A percentile compares a stretch with the other conserved stretches of the same genome.
Evolutionary conservation across 1,140 invertebrate species (phyloP).

Genomic region (Drosophila tropicalis): DNA sequence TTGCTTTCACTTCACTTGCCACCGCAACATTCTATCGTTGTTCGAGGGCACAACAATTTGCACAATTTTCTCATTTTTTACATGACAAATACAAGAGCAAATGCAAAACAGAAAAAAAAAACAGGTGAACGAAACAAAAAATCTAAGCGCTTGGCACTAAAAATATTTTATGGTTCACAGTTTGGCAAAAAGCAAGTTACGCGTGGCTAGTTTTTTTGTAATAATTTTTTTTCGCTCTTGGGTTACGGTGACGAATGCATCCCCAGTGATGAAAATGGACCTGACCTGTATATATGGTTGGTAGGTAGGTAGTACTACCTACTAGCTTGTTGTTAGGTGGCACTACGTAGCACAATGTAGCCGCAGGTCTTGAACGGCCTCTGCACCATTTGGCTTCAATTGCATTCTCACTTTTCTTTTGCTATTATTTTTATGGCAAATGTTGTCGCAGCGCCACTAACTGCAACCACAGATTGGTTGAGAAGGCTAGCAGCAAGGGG

Average conservation of each 20-base stretch:
- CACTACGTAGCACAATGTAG: not conserved
- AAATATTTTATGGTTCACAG: slow-evolving; percentile 64
- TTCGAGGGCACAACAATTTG: slow-evolving; percentile 16
- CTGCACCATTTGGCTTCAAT: slow-evolving; percentile 55
- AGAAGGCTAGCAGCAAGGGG: not conserved
- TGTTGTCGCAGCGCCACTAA: slow-evolving; percentile 41
- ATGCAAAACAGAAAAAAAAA: not conserved
- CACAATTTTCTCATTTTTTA: slow-evolving; percentile 17
- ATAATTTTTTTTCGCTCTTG: slow-evolving; percentile 30
- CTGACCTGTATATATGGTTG: slow-evolving; percentile 7
- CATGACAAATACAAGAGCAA: slow-evolving; percentile 10
- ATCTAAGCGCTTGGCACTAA: slow-evolving; percentile 54
- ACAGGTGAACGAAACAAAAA: slow-evolving; percentile 5
- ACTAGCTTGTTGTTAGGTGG: not conserved
- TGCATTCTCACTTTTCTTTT: slow-evolving; percentile 38
- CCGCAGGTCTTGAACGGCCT: slow-evolving; percentile 24
- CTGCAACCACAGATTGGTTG: slow-evolving; percentile 22
- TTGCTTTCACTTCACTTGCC: slow-evolving; percentile 67
- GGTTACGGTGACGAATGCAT: slow-evolving; percentile 63
- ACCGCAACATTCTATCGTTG: slow-evolving; percentile 37
- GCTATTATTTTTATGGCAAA: slow-evolving; percentile 58
- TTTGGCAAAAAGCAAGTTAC: slow-evolving; percentile 64
- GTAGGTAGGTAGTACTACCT: slow-evolving; percentile 1
- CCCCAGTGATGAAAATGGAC: slow-evolving; percentile 49
- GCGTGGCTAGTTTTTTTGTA: slow-evolving; percentile 34